Conservation (phyloP, 2,888 invertebrate genomes). For the Apamea monoglypha region DNA sequence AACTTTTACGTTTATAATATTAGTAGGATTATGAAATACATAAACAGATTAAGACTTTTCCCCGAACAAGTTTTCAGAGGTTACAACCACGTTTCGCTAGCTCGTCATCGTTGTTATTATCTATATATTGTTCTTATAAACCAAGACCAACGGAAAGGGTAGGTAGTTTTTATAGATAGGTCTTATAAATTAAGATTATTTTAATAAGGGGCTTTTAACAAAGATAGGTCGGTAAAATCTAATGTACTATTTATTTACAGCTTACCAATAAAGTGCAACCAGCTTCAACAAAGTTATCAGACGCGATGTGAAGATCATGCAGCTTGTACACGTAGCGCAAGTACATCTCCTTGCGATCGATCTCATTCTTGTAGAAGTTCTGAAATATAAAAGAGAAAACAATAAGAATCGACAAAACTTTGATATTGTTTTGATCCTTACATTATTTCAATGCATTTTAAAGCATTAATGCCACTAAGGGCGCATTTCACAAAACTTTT, state of each 20-base stretch:
- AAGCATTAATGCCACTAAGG: background rate
- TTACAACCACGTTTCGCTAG: background rate
- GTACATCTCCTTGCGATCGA: slow-evolving; percentile 98
- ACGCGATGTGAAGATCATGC: slow-evolving; percentile 97
- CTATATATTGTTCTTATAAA: background rate
- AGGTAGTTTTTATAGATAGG: no score
- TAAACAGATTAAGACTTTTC: background rate
- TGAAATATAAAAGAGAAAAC: slow-evolving; percentile 77
- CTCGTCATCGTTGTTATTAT: background rate
- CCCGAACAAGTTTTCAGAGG: background rate
- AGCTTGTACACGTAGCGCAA: slow-evolving; percentile 98
- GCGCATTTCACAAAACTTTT: no score
- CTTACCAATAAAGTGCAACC: slow-evolving; percentile 96
- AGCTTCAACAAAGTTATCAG: slow-evolving; percentile 98
- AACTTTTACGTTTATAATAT: no score
- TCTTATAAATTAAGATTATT: background rate
- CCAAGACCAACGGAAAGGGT: background rate
- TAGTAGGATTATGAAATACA: background rate
- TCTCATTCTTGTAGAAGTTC: slow-evolving; percentile 99
- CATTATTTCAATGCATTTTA: background rate
- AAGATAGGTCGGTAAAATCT: background rate
- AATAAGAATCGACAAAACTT: background rate
- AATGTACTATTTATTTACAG: background rate
- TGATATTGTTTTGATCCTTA: no score
- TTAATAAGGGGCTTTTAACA: background rate